These are phyloP conservation scores for Trogon melanurus DNA, from an alignment of 2,113 vertebrate genomes.

Conservation along the genomic window DNA sequence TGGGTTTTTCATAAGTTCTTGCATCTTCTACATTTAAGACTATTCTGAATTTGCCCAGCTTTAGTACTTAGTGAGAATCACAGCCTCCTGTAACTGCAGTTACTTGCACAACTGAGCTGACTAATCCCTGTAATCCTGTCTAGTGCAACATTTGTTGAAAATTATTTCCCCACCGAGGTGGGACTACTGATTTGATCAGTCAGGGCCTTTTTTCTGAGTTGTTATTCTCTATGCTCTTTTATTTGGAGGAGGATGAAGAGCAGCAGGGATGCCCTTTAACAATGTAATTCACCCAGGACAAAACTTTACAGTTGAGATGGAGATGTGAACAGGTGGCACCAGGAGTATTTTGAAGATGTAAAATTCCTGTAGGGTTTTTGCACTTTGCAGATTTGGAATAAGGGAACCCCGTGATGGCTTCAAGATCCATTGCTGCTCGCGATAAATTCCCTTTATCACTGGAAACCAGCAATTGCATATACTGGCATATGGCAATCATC, in stretches of 20 bases:
- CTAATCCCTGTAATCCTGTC: neutral
- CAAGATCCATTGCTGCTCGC: neutral
- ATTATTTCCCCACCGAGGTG: neutral
- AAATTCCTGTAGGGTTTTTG: neutral
- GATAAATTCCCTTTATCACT: neutral
- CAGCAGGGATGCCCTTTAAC: neutral
- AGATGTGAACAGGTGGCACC: neutral
- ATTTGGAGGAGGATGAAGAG: neutral
- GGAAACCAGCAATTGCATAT: neutral
- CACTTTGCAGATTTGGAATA: neutral
- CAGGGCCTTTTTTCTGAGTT: neutral
- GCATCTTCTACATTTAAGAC: neutral
- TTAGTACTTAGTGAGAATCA: neutral
- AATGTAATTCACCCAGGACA: neutral
- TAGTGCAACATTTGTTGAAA: neutral
- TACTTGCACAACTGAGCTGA: neutral
- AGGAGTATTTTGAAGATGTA: neutral
- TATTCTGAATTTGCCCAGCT: neutral
- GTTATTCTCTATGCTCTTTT: neutral
- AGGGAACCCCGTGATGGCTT: neutral
- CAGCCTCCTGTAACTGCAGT: neutral
- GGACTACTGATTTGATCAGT: neutral
- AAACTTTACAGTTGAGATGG: neutral
- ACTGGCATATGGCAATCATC: neutral
- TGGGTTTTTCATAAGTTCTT: neutral